Percentiles rank a stretch among this genome's conserved stretches.
Conservation (phyloP, 64 coral and sea anemone genomes). For the Montipora foliosa region DNA sequence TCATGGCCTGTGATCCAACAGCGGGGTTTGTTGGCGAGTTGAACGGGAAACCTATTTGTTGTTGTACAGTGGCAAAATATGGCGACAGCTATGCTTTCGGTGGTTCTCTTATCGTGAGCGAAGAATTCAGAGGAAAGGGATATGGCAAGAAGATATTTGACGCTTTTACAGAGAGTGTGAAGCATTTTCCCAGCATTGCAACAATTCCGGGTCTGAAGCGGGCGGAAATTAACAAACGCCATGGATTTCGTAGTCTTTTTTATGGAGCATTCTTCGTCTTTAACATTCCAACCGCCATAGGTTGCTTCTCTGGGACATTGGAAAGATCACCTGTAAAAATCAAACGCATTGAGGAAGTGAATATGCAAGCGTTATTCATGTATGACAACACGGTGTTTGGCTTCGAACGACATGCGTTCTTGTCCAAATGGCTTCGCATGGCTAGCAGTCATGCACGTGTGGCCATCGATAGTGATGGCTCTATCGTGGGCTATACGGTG, state of each 20-base stretch:
- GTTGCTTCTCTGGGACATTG: not conserved
- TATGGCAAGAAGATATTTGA: not conserved
- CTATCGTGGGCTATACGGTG: constrained; percentile 34
- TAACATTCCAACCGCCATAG: not conserved
- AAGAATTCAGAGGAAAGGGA: constrained; percentile 3
- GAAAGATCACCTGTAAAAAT: not conserved
- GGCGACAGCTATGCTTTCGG: not conserved
- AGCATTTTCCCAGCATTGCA: not conserved
- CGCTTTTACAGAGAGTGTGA: not conserved
- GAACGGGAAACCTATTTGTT: constrained; percentile 18
- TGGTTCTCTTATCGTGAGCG: not conserved
- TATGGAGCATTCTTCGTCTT: not conserved
- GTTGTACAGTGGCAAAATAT: not conserved
- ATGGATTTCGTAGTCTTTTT: not conserved
- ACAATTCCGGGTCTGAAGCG: accelerated
- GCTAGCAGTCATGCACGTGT: constrained; percentile 25
- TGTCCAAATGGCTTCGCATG: constrained; percentile 16
- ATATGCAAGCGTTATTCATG: not conserved
- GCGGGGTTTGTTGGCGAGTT: constrained; percentile 8
- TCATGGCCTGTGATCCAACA: constrained; percentile 5
- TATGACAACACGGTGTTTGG: constrained; percentile 56
- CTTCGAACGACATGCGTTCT: constrained; percentile 35
- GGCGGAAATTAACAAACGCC: not conserved
- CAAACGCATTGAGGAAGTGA: not conserved
- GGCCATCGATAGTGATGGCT: not conserved